Evolutionary conservation across 2,888 invertebrate genomes (phyloP).

Genomic region (Halictus quadricinctus): DNA sequence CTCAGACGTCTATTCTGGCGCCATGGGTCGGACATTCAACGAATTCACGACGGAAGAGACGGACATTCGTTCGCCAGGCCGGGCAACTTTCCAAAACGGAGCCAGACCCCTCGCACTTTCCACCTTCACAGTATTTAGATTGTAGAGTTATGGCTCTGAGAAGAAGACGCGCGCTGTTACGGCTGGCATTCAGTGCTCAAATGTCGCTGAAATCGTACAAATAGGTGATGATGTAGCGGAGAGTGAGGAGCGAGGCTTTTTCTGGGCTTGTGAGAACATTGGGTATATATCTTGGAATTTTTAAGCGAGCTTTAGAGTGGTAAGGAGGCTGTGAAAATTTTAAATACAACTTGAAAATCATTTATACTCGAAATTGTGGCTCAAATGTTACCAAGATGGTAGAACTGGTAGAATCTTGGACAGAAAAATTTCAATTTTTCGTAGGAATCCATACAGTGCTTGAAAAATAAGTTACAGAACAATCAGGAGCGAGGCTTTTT

Average conservation of each 20-base stretch:
- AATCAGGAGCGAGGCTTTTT: neutral
- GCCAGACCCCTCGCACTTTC: slow-evolving; percentile 37
- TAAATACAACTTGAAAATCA: too few species aligned
- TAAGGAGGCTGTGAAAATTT: too few species aligned
- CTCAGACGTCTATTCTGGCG: slow-evolving; percentile 53
- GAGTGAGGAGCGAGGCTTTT: neutral
- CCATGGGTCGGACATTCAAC: slow-evolving; percentile 33
- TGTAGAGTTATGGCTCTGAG: slow-evolving; percentile 16
- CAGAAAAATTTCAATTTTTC: too few species aligned
- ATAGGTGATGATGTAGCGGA: neutral
- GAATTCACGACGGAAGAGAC: slow-evolving; percentile 40
- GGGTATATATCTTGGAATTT: neutral
- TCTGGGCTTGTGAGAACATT: neutral
- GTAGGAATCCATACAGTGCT: too few species aligned
- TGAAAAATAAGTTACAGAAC: too few species aligned
- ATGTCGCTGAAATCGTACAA: slow-evolving; percentile 40
- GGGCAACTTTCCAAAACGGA: slow-evolving; percentile 69
- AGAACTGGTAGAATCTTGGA: too few species aligned
- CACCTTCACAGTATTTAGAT: slow-evolving; percentile 26
- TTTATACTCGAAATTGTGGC: too few species aligned
- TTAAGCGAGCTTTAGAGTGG: too few species aligned
- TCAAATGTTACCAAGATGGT: too few species aligned
- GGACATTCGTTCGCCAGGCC: slow-evolving; percentile 28
- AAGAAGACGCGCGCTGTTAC: slow-evolving; percentile 12
- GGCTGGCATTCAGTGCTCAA: slow-evolving; percentile 35